Evolutionary conservation across 2,797 vertebrate species (phyloP).

Genomic region (Streptopelia turtur): DNA sequence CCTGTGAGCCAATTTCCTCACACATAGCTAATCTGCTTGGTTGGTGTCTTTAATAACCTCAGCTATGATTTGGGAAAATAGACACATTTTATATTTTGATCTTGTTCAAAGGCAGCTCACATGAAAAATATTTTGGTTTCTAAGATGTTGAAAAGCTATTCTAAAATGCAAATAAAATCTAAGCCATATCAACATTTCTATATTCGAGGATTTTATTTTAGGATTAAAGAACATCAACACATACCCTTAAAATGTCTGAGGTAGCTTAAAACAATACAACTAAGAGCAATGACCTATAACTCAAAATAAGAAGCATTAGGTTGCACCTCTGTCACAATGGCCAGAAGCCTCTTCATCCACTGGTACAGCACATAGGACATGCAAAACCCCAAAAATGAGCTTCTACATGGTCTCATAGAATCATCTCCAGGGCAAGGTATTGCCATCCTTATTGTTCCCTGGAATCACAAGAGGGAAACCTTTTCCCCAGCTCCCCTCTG

Average conservation of each 20-base stretch:
- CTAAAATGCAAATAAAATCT: slow-evolving; percentile 23
- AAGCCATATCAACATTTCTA: background rate
- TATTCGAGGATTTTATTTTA: background rate
- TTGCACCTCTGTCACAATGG: background rate
- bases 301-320: background rate
- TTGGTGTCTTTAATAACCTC: background rate
- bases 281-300: background rate
- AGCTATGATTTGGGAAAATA: background rate
- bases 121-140: slow-evolving; percentile 20
- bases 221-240: background rate
- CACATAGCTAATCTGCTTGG: background rate
- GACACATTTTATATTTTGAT: background rate
- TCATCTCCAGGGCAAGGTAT: rapidly evolving
- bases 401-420: background rate
- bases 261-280: slow-evolving; percentile 9
- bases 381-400: background rate
- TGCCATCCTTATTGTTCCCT: background rate
- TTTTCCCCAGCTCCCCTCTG: background rate
- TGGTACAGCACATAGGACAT: rapidly evolving
- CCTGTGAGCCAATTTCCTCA: background rate
- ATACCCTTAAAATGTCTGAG: background rate
- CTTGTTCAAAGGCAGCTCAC: background rate
- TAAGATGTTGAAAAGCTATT: slow-evolving; percentile 9
- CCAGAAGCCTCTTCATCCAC: background rate
- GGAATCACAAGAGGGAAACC: background rate